phyloP scores from a whole-genome alignment of 2,797 vertebrate species.

The Notolabrus celidotus region DNA sequence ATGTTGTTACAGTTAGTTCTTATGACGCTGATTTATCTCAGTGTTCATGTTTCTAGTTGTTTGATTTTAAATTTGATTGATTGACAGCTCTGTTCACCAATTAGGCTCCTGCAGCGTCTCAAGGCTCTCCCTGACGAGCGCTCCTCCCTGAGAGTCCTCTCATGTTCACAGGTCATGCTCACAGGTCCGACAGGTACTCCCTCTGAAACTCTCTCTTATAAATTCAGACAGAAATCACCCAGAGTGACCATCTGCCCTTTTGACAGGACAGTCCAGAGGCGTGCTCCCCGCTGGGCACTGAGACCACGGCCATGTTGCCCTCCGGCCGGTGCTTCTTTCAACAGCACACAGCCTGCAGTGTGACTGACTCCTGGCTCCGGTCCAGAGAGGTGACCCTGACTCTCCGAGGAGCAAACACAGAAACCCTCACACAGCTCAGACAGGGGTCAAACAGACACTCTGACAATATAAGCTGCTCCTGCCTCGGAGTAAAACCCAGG shows the following conservation, averaged over 20 bases:
- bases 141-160: neutral
- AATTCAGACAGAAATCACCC: constrained; percentile 43
- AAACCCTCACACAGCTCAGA: constrained; percentile 26
- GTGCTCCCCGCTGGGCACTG: constrained; percentile 48
- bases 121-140: neutral
- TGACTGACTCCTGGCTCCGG: constrained; percentile 54
- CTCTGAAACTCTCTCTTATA: constrained; percentile 1
- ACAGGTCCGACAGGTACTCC: constrained; percentile 12
- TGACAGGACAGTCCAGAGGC: constrained; percentile 54
- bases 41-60: too few relatives aligned
- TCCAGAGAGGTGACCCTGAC: constrained; percentile 58
- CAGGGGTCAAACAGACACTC: constrained; percentile 38
- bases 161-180: neutral
- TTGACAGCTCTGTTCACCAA: too few relatives aligned
- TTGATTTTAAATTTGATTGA: too few relatives aligned
- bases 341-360: constrained; percentile 51
- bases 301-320: constrained; percentile 51
- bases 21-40: too few relatives aligned
- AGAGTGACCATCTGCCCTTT: constrained; percentile 60
- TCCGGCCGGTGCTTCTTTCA: constrained; percentile 34
- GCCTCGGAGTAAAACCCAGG: constrained; percentile 17
- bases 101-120: too few relatives aligned
- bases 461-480: constrained; percentile 32
- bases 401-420: constrained; percentile 45
- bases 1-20: too few relatives aligned